phyloP scores from a whole-genome alignment of 1,140 invertebrate genomes.

The Brevipalpus yothersi region DNA sequence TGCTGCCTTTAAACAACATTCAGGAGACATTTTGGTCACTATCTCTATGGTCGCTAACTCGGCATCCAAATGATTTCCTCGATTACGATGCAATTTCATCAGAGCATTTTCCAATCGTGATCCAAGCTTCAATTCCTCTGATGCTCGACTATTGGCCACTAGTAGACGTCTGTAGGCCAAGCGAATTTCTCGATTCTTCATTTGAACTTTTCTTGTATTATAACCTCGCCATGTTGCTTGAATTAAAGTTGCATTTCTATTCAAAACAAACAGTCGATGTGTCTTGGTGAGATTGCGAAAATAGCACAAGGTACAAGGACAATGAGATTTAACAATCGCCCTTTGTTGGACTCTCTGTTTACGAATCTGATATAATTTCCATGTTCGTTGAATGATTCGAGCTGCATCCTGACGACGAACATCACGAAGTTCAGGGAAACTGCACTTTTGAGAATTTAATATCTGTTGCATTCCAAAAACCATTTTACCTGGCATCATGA shows the following conservation, averaged over 20 bases:
- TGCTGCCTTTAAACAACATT: neutral
- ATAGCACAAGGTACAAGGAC: neutral
- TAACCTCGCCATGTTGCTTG: neutral
- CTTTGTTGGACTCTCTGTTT: neutral
- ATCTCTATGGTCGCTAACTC: neutral
- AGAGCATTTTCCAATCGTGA: neutral
- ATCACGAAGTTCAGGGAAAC: neutral
- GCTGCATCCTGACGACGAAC: neutral
- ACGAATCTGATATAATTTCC: neutral
- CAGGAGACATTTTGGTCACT: neutral
- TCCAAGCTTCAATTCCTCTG: neutral
- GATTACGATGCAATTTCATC: neutral
- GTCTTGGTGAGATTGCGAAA: neutral
- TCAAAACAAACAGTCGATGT: neutral
- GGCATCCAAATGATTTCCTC: neutral
- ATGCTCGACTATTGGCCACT: neutral
- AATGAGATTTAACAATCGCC: neutral
- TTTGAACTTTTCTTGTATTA: neutral
- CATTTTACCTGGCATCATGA: no score
- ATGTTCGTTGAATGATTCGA: neutral
- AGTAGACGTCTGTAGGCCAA: neutral
- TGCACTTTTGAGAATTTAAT: no score
- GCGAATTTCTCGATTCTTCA: neutral
- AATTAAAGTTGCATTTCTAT: neutral
- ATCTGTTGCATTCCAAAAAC: no score